Evolutionary conservation across 1,140 invertebrate species (phyloP).

Genomic region (Drosophila pallidifrons): DNA sequence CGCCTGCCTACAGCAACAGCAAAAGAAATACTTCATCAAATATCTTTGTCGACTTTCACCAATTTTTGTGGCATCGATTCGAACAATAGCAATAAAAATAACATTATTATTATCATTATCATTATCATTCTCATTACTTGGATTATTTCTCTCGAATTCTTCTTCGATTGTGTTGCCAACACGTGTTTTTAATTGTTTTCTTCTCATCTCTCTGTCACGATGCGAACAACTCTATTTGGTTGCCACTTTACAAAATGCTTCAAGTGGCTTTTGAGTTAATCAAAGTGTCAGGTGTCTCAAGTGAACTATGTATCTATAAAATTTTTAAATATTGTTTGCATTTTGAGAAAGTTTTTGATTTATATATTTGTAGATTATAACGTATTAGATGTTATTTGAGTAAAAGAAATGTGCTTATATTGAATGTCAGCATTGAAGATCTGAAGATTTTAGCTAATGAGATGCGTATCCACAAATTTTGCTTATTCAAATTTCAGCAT

Average conservation of each 20-base stretch:
- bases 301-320: not conserved
- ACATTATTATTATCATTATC: slow-evolving; percentile 41
- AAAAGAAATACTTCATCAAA: slow-evolving; percentile 31
- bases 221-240: not conserved
- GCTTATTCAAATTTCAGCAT: not conserved
- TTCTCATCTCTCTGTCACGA: slow-evolving; percentile 3
- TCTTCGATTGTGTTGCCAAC: slow-evolving; percentile 12
- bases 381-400: too few species aligned
- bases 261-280: not conserved
- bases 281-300: not conserved
- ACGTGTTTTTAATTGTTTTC: slow-evolving; percentile 32
- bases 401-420: too few species aligned
- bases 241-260: not conserved
- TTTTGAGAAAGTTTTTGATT: too few species aligned
- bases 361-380: too few species aligned
- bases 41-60: slow-evolving; percentile 69
- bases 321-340: not conserved
- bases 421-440: too few species aligned
- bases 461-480: too few species aligned
- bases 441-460: too few species aligned
- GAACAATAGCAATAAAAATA: slow-evolving; percentile 44
- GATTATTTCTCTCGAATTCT: slow-evolving; percentile 17
- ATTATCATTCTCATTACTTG: slow-evolving; percentile 26
- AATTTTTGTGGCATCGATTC: slow-evolving; percentile 71
- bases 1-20: slow-evolving; percentile 5